A percentile compares a stretch with the other conserved stretches of the same genome.
These are phyloP conservation scores for Atrina japonica DNA, from an alignment of 2,888 invertebrate genomes.

Conservation along the genomic window DNA sequence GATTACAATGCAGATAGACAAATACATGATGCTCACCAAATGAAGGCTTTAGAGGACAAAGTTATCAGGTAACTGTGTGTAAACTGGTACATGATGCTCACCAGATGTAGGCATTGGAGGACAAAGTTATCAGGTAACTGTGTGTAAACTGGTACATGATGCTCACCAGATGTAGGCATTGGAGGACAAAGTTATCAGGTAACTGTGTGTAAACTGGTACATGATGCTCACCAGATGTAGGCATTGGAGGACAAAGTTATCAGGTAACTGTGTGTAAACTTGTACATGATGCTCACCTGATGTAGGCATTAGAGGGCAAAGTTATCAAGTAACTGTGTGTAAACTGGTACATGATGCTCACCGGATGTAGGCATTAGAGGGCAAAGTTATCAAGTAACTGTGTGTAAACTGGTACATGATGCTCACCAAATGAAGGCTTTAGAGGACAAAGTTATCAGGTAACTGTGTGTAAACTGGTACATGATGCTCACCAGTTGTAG, in stretches of 20 bases:
- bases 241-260: conserved; percentile 73
- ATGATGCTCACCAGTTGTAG: background rate
- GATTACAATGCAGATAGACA: conserved; percentile 55
- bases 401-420: background rate
- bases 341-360: background rate
- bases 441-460: too few species aligned
- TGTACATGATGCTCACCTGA: background rate
- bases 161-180: conserved; percentile 68
- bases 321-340: too few species aligned
- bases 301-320: too few species aligned
- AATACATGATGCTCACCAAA: conserved; percentile 65
- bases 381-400: too few species aligned
- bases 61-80: conserved; percentile 69
- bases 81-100: conserved; percentile 63
- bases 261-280: conserved; percentile 57
- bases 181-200: conserved; percentile 75
- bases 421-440: background rate
- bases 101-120: conserved; percentile 71
- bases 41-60: conserved; percentile 73
- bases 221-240: conserved; percentile 68
- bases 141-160: conserved; percentile 62
- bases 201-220: conserved; percentile 56
- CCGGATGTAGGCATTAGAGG: background rate
- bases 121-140: conserved; percentile 73
- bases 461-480: background rate